A percentile compares a stretch with the other conserved stretches of the same genome.
These are phyloP conservation scores for Scortum barcoo DNA, from an alignment of 2,113 vertebrate genomes.

Conservation along the genomic window DNA sequence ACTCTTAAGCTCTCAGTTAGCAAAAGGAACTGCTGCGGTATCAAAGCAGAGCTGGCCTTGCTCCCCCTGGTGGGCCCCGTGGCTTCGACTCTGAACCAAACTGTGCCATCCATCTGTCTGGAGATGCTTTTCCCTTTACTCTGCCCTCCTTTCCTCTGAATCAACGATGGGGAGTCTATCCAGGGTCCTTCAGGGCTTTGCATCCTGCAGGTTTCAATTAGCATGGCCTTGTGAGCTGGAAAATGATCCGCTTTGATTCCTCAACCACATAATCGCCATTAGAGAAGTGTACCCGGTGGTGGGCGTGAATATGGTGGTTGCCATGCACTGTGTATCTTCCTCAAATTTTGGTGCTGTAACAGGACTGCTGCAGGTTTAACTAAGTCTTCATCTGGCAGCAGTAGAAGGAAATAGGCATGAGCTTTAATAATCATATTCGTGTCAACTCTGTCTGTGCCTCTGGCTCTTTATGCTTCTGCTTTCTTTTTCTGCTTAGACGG, in stretches of 20 bases:
- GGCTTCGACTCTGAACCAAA: conserved; percentile 38
- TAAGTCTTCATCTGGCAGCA: not conserved
- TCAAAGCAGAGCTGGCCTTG: conserved; percentile 30
- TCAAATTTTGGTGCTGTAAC: conserved; percentile 16
- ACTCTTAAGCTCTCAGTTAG: conserved; percentile 58
- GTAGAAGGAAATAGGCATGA: not conserved
- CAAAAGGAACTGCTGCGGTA: conserved; percentile 33
- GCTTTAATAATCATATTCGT: not conserved
- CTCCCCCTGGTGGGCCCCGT: conserved; percentile 61
- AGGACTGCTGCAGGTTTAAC: conserved; percentile 3
- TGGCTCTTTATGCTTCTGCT: not conserved
- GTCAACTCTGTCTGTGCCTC: not conserved
- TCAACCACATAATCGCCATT: conserved; percentile 60
- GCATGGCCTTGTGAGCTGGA: conserved; percentile 65
- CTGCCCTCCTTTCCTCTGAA: conserved; percentile 42
- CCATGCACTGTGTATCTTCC: conserved; percentile 8
- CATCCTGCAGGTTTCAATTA: conserved; percentile 76
- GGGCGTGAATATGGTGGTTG: conserved; percentile 12
- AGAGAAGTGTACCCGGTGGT: conserved; percentile 21
- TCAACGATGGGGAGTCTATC: conserved; percentile 21
- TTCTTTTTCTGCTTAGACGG: conserved; percentile 87
- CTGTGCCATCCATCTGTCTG: conserved; percentile 63
- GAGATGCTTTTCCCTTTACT: conserved; percentile 23
- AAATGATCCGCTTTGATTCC: conserved; percentile 70
- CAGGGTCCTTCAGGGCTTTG: conserved; percentile 52